Conservation (phyloP, 2,113 vertebrate species). For the Chlorodrepanis virens region DNA sequence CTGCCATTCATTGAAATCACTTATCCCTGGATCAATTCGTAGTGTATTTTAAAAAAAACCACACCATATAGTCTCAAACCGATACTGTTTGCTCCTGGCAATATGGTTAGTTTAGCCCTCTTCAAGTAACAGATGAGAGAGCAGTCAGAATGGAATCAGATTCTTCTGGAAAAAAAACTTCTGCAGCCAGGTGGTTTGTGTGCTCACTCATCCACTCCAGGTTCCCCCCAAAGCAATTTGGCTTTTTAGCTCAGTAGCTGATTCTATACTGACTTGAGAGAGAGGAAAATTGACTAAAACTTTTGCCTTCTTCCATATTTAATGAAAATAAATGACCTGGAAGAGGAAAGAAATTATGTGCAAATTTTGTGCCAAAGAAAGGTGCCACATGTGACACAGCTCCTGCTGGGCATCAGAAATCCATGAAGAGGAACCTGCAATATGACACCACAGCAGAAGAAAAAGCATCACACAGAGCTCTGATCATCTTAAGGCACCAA, state of each 20-base stretch:
- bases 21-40: background rate
- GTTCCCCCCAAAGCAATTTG: background rate
- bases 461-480: background rate
- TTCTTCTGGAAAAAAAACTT: background rate
- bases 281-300: background rate
- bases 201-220: background rate
- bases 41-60: background rate
- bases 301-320: background rate
- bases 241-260: background rate
- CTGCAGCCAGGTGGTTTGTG: background rate
- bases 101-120: background rate
- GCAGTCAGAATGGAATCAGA: accelerated
- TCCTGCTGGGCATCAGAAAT: background rate
- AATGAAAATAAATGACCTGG: background rate
- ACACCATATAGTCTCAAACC: background rate
- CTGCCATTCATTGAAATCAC: background rate
- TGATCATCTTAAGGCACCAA: background rate
- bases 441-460: background rate
- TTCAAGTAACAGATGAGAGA: background rate
- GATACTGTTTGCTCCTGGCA: background rate
- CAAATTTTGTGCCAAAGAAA: background rate
- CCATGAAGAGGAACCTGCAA: background rate
- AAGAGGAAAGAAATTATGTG: background rate
- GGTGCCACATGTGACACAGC: accelerated
- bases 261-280: background rate